Base-by-base conservation (phyloP, 2,888 invertebrate species). In the Ectemnius continuus region DNA sequence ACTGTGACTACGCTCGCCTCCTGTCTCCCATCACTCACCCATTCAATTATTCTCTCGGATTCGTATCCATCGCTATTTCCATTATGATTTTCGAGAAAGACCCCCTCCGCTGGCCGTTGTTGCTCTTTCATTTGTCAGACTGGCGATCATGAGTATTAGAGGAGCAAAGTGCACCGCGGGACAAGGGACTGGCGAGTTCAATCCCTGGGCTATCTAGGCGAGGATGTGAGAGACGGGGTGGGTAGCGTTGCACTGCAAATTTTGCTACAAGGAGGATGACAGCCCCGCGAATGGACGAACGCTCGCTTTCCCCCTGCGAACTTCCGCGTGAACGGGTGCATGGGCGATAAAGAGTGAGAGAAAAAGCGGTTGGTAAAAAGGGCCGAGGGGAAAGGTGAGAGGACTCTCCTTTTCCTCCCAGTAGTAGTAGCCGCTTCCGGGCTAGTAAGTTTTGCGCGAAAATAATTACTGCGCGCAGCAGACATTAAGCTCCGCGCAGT, bases 211-310 rank as follows among this genome's bases (percentile, higher is more conserved):
- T 48, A 52, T 2, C 23, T 52, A 52, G 14, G 14, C 14, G 16
- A 11, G n/a, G 8, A 16, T 11, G 52, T n/a, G n/a, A n/a, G n/a
- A 52, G n/a, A 52, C 52, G 52, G n/a, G n/a, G n/a, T n/a, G n/a
- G n/a, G 16, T 16, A 47, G 11, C 47, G 47, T 46, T 20, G 16
- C 48, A 18, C 45, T 46, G 46, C 13, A 46, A 67, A 67, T 71
- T 67, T 67, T 67, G 70, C 70, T 62, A 74, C 62, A 56, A 52
- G 59, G 47, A 73, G 48, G 48, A 68, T 52, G 62, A 45, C 26
- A 20, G 16, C n/a, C 8, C 2, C 58, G 65, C 65, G 47, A 56
- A 69, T 26, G 47, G 58, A 66, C 46, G 48, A 52, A 67, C 16
- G 46, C 20, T 56, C 16, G 46, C 20, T 56, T 61, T 58, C 46